phyloP scores from a whole-genome alignment of 2,888 invertebrate species.

The Aphodius sticticus region DNA sequence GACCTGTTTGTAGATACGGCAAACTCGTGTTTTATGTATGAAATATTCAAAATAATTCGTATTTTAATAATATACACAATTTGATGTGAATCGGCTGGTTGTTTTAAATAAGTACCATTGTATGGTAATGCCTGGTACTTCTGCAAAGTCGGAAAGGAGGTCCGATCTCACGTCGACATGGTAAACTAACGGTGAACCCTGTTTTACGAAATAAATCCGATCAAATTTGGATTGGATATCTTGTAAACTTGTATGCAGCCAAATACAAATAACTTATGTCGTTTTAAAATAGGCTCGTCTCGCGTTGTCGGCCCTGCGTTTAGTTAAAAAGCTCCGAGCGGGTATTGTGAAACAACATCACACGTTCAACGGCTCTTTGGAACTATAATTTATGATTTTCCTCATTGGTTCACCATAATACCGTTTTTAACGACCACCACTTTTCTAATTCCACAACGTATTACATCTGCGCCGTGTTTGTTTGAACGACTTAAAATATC shows the following conservation, averaged over 20 bases:
- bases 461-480: constrained; percentile 4
- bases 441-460: constrained; percentile 4
- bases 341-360: constrained; percentile 31
- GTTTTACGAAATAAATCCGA: constrained; percentile 36
- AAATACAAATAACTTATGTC: constrained; percentile 39
- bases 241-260: constrained; percentile 38
- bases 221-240: constrained; percentile 38
- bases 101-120: constrained; percentile 51
- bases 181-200: constrained; percentile 43
- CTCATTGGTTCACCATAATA: constrained; percentile 4
- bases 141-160: constrained; percentile 48
- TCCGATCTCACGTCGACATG: constrained; percentile 46
- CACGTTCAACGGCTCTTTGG: constrained; percentile 28
- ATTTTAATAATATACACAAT: constrained; percentile 53
- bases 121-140: constrained; percentile 48
- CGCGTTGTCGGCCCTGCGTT: background rate
- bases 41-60: constrained; percentile 54
- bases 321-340: constrained; percentile 6
- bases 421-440: background rate
- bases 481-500: background rate
- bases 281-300: constrained; percentile 29
- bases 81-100: constrained; percentile 52
- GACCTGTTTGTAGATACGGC: constrained; percentile 25
- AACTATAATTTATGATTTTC: constrained; percentile 30
- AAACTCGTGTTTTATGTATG: constrained; percentile 51